Base-by-base conservation (phyloP, 2,113 vertebrate species). In the Percopsis transmontana region DNA sequence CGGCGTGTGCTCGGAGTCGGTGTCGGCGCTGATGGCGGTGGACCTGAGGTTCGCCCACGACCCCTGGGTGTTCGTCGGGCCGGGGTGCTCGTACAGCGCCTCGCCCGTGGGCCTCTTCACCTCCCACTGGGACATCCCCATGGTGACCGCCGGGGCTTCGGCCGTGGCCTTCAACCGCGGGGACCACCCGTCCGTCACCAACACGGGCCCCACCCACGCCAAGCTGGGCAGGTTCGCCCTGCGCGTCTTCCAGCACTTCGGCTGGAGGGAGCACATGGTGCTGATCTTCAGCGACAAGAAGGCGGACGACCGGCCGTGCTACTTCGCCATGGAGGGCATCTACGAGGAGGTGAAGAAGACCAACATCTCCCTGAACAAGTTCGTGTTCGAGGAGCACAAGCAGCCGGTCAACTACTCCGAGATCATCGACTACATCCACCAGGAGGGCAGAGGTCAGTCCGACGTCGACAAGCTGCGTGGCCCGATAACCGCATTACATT, bases 1-100 rank as follows among this genome's bases (percentile, higher is more conserved):
- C 0, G 92, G 95, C 0, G 84, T 92, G 39, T 99, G 97, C 80
- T 98, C 95, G 0, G 96, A 97, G 70, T 91, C 92, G 1, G 79
- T 94, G 0, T 95, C 97, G 0, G 94, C 95, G 0, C 72, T 95
- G 48, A 84, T 92, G 72, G 97, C 96, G 0, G 95, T 97, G 24
- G 96, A 98, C 79, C 90, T 99, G 0, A 91, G 93, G 57, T 72
- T 95, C 1, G 86, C 85, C 21, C 67, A 93, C 19, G 68, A 91
- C 42, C 97, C 95, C 0, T 94, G 90, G 2, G 94, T 90, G 0
- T 97, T 98, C 72, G 52, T 98, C 11, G 97, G 97, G 0, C 96
- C 97, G 0, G 97, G 96, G 2, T 96, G 97, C 57, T 93, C 93
- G 60, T 99, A 98, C 66, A 86, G 94, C 0, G 79, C 96, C 0